Evolutionary conservation across 2,797 vertebrate species (phyloP), one percentile per base, ranked within the genome.

Genomic region (Rhyacichthys aspro): DNA sequence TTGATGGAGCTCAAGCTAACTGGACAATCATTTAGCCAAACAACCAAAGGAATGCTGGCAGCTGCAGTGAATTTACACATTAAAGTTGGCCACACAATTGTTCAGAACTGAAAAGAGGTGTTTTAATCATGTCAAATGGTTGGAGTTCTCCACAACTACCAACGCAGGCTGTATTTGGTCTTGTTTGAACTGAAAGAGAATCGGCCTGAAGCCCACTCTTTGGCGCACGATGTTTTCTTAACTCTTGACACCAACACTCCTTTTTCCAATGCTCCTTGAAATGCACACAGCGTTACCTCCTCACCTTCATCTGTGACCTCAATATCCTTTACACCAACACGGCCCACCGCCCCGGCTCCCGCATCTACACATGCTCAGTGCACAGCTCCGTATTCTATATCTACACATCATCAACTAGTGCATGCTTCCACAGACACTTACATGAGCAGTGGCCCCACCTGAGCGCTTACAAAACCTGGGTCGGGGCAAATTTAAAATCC

Each of bases 121-220:
- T 23, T 23, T 23, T 2, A 23, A 5, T 5, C 23, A 28, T 4
- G 12, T 7, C 39, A 41, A 12, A 12, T 5, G n/a, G n/a, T n/a
- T 41, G 7, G 14, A 19, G n/a, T 44, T 8, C 4, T 11, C 43
- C 1, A n/a, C n/a, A n/a, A n/a, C n/a, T n/a, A 9, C 17, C 43
- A 19, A n/a, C 14, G 14, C 11, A 41, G 11, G 33, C n/a, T 16
- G 17, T 2, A 14, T 56, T 10, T 1, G 10, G 43, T 50, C 41
- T 32, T 23, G 63, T 47, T 66, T 54, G 63, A 62, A 67, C 10
- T 82, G 72, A 39, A 82, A 64, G 73, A 78, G 78, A 78, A 74
- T 11, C 5, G 50, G 14, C 69, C 76, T 67, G 63, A 82, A 81
- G 70, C 55, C 82, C 74, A 71, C 69, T 50, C 32, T 18, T 10